Conservation (phyloP, 2,113 vertebrate genomes). For the Dolichotis patagonum region DNA sequence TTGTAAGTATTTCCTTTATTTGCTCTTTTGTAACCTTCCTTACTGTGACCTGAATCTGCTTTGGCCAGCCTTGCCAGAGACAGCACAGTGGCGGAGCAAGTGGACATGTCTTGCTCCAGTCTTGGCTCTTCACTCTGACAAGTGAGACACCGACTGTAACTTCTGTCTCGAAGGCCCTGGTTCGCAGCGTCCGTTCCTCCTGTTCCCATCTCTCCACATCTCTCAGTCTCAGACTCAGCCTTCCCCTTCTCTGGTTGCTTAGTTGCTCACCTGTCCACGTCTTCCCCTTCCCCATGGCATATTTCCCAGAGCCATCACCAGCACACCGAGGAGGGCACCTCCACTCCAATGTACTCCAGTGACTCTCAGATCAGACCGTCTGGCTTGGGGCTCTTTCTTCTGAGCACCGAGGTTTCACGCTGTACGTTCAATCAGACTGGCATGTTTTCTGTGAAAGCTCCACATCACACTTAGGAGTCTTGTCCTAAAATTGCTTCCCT, state of each 20-base stretch:
- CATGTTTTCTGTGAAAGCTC: neutral
- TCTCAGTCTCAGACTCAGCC: neutral
- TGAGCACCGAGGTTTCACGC: too few species aligned
- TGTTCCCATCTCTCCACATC: neutral
- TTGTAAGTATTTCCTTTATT: neutral
- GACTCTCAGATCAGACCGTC: neutral
- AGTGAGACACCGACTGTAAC: neutral
- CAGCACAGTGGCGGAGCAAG: neutral
- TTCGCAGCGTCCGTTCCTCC: neutral
- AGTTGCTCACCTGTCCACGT: too few species aligned
- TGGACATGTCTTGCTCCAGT: neutral
- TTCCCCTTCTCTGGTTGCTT: neutral
- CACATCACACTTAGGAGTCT: neutral
- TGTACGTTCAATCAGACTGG: neutral
- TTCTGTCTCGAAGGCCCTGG: neutral
- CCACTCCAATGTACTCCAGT: neutral
- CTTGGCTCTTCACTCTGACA: neutral
- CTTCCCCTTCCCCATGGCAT: neutral
- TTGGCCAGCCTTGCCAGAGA: neutral
- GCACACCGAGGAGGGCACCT: neutral
- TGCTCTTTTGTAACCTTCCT: neutral
- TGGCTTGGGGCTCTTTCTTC: neutral
- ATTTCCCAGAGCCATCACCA: neutral
- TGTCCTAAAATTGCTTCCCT: neutral
- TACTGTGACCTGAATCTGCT: neutral